These are phyloP conservation scores for Tuberolachnus salignus DNA, from an alignment of 2,888 invertebrate species.

Conservation along the genomic window DNA sequence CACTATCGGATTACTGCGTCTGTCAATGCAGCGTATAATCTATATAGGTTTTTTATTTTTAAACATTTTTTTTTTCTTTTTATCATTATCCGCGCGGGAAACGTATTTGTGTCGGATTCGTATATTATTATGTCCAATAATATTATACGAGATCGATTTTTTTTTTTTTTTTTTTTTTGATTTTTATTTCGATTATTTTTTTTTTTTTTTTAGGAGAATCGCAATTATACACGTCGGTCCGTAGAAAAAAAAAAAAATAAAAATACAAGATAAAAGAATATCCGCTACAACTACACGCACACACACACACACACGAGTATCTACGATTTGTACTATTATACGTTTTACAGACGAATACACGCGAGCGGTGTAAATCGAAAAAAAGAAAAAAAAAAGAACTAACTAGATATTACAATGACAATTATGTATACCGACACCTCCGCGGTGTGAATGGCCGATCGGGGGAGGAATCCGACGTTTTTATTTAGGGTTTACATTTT, in stretches of 20 bases:
- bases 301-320: not conserved
- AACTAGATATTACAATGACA: slow-evolving; percentile 19
- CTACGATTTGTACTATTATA: too few species aligned
- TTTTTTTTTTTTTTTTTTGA: slow-evolving; percentile 9
- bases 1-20: slow-evolving; percentile 26
- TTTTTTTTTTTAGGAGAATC: not conserved
- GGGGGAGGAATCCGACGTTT: not conserved
- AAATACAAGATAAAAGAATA: too few species aligned
- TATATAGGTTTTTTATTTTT: slow-evolving; percentile 18
- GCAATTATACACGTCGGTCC: slow-evolving; percentile 27
- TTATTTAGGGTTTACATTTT: not conserved
- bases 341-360: not conserved
- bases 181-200: too few species aligned
- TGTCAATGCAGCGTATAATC: slow-evolving; percentile 9
- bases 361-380: slow-evolving; percentile 24
- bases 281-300: not conserved
- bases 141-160: slow-evolving; percentile 27
- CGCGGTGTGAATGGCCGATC: not conserved
- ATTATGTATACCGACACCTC: slow-evolving; percentile 2
- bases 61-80: too few species aligned
- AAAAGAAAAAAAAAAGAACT: slow-evolving; percentile 20
- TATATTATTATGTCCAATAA: not conserved
- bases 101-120: slow-evolving; percentile 44
- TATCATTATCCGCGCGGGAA: slow-evolving; percentile 43
- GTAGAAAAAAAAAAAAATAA: not conserved